These are phyloP conservation scores for Onchidella celtica DNA, from an alignment of 2,888 invertebrate species.

Conservation along the genomic window DNA sequence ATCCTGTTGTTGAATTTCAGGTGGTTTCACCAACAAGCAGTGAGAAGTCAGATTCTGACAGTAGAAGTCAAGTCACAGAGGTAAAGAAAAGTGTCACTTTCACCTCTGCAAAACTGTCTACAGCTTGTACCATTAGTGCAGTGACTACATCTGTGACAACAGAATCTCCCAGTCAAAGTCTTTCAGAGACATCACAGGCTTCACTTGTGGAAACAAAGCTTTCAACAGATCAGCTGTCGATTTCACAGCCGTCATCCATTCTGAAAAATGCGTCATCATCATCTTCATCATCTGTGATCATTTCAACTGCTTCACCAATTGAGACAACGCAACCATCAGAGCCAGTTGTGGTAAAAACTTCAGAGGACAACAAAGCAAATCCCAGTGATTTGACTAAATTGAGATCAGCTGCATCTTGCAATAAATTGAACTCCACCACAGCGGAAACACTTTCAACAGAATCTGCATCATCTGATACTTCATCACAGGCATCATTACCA, in stretches of 20 bases:
- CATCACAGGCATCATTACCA: not conserved
- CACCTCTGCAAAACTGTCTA: conserved; percentile 28
- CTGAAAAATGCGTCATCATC: not conserved
- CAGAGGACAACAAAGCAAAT: not conserved
- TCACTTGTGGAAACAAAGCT: not conserved
- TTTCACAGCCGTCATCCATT: conserved; percentile 38
- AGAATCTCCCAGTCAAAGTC: not conserved
- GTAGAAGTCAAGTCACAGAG: conserved; percentile 6
- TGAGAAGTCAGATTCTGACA: conserved; percentile 45
- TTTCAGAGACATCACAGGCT: not conserved
- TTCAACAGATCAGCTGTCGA: not conserved
- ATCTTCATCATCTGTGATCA: not conserved
- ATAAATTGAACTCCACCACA: conserved; percentile 7
- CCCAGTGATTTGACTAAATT: conserved; percentile 17
- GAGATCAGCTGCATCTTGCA: conserved; percentile 3
- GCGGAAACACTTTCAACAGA: not conserved
- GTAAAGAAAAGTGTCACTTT: conserved; percentile 45
- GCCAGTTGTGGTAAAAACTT: too few species aligned
- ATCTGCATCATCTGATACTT: not conserved
- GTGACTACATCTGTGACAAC: not conserved
- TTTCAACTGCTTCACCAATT: not conserved
- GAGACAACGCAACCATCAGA: too few species aligned
- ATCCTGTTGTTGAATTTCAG: too few species aligned
- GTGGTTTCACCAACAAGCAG: conserved; percentile 43
- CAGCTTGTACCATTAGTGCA: not conserved